A percentile compares a stretch with the other conserved stretches of the same genome.
These are phyloP conservation scores for Agraylea sexmaculata DNA, from an alignment of 1,140 invertebrate genomes.

Conservation along the genomic window DNA sequence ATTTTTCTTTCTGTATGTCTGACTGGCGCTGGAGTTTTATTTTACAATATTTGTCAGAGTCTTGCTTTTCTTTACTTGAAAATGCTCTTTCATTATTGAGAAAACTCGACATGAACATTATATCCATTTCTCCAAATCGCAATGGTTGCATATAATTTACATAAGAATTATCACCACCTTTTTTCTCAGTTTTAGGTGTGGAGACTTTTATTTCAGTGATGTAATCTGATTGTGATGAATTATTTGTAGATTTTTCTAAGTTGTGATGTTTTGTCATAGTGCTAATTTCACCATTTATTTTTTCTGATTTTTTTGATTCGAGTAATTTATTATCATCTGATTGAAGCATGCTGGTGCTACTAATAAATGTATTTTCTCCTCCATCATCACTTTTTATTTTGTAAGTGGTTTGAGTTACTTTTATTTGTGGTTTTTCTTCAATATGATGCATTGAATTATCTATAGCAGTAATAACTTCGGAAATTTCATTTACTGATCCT, in stretches of 20 bases:
- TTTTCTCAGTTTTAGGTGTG: constrained; percentile 30
- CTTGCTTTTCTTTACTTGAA: constrained; percentile 31
- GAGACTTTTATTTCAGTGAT: constrained; percentile 38
- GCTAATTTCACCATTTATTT: too few species aligned
- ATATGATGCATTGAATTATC: constrained; percentile 24
- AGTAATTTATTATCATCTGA: too few species aligned
- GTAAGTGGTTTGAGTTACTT: constrained; percentile 17
- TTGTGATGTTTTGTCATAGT: too few species aligned
- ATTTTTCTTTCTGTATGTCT: constrained; percentile 23
- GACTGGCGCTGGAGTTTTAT: constrained; percentile 14
- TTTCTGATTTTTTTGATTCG: too few species aligned
- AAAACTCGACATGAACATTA: constrained; percentile 34
- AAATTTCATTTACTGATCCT: too few species aligned
- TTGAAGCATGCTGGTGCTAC: too few species aligned
- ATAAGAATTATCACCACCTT: constrained; percentile 24
- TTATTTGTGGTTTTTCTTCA: constrained; percentile 14
- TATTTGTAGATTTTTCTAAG: too few species aligned
- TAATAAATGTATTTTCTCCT: too few species aligned
- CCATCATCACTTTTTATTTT: constrained; percentile 17
- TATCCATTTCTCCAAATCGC: constrained; percentile 27
- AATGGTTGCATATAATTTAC: constrained; percentile 13
- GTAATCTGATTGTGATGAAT: too few species aligned
- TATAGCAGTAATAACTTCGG: too few species aligned
- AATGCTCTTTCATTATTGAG: constrained; percentile 35
- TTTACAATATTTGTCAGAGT: constrained; percentile 24